phyloP scores from a whole-genome alignment of 2,113 vertebrate species.

The Megaceryle maxima region DNA sequence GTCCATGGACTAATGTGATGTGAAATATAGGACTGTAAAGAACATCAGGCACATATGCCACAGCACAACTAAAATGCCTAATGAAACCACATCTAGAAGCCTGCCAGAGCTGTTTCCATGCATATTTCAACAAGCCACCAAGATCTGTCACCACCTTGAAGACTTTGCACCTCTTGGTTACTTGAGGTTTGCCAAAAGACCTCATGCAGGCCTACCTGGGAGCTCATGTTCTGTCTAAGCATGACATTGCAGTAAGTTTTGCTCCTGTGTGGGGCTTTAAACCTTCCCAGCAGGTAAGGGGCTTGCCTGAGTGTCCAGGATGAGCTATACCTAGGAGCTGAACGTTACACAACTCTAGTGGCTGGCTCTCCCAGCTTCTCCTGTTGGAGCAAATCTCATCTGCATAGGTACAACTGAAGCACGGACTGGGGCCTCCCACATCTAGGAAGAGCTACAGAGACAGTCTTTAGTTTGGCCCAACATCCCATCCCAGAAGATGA shows the following conservation, averaged over 20 bases:
- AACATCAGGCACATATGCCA: background rate
- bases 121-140: background rate
- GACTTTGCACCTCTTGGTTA: background rate
- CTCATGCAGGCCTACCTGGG: background rate
- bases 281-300: background rate
- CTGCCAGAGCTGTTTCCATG: background rate
- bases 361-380: background rate
- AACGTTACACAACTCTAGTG: fast-evolving
- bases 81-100: background rate
- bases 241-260: background rate
- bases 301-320: background rate
- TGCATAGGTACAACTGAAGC: background rate
- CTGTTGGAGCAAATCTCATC: background rate
- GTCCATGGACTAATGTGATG: background rate
- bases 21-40: background rate
- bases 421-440: background rate
- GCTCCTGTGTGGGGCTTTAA: background rate
- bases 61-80: background rate
- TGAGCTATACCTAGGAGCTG: background rate
- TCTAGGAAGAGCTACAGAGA: background rate
- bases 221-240: background rate
- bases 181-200: background rate
- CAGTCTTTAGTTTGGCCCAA: background rate
- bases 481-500: background rate
- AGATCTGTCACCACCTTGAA: background rate